These are phyloP conservation scores for Takifugu flavidus DNA, from an alignment of 2,113 vertebrate genomes.

Conservation along the genomic window DNA sequence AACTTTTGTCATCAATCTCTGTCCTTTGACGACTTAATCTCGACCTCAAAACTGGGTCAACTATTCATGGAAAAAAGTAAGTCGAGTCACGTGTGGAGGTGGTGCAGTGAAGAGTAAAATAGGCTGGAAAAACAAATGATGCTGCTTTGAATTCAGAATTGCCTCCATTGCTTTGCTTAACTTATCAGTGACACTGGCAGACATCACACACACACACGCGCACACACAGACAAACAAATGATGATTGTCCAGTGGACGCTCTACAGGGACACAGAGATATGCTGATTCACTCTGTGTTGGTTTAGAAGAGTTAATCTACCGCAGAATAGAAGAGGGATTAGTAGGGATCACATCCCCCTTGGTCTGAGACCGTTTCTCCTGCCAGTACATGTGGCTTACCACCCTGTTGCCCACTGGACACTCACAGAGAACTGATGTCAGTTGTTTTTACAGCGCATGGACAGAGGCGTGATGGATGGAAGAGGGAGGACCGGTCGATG, in stretches of 20 bases:
- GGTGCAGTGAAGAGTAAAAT: too few species aligned
- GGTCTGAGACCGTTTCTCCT: conserved; percentile 36
- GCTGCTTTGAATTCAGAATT: not conserved
- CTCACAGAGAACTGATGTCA: conserved; percentile 63
- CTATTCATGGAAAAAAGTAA: too few species aligned
- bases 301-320: conserved; percentile 74
- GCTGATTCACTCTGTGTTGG: conserved; percentile 76
- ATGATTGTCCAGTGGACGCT: conserved; percentile 43
- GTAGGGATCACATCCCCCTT: conserved; percentile 40
- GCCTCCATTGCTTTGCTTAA: not conserved
- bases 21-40: too few species aligned
- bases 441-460: conserved; percentile 59
- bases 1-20: too few species aligned
- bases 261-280: conserved; percentile 63
- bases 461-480: conserved; percentile 18
- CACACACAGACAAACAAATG: conserved; percentile 24
- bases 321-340: conserved; percentile 74
- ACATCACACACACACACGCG: conserved; percentile 1
- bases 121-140: too few species aligned
- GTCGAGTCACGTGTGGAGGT: too few species aligned
- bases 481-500: conserved; percentile 15
- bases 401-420: conserved; percentile 47
- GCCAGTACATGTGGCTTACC: conserved; percentile 44
- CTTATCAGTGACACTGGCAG: not conserved
- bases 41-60: too few species aligned